phyloP scores from a whole-genome alignment of 2,113 vertebrate genomes.

The Phalacrocorax carbo region DNA sequence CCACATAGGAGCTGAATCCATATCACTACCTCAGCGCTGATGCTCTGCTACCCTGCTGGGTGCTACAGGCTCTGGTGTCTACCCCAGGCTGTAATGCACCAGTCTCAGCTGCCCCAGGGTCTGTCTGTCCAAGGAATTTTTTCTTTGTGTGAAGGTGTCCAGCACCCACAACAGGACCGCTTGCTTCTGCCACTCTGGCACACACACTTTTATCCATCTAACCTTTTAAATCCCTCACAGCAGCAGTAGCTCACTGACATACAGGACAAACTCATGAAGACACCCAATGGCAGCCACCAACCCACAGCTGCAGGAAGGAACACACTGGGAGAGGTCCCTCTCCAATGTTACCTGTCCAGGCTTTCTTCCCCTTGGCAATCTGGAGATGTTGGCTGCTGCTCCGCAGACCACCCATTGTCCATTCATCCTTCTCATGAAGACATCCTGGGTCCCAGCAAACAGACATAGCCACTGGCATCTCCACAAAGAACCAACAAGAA shows the following conservation, averaged over 20 bases:
- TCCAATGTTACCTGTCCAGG: not conserved
- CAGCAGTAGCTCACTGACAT: not conserved
- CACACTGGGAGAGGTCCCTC: not conserved
- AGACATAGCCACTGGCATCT: not conserved
- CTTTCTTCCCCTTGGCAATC: not conserved
- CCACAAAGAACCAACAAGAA: not conserved
- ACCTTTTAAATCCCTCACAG: not conserved
- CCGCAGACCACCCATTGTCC: not conserved
- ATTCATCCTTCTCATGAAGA: not conserved
- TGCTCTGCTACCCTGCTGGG: not conserved
- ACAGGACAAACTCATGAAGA: not conserved
- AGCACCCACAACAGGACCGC: not conserved
- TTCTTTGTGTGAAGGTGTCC: not conserved
- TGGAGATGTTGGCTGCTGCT: not conserved
- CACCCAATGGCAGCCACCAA: not conserved
- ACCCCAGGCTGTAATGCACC: not conserved
- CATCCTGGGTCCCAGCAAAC: not conserved
- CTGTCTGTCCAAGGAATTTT: not conserved
- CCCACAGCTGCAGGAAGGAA: not conserved
- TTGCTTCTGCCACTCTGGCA: not conserved
- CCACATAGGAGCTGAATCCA: not conserved
- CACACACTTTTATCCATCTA: not conserved
- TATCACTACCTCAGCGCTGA: fast-evolving
- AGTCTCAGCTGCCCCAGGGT: not conserved
- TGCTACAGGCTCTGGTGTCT: not conserved